These are phyloP conservation scores for Syngnathus acus DNA, from an alignment of 2,797 vertebrate genomes.

Conservation along the genomic window DNA sequence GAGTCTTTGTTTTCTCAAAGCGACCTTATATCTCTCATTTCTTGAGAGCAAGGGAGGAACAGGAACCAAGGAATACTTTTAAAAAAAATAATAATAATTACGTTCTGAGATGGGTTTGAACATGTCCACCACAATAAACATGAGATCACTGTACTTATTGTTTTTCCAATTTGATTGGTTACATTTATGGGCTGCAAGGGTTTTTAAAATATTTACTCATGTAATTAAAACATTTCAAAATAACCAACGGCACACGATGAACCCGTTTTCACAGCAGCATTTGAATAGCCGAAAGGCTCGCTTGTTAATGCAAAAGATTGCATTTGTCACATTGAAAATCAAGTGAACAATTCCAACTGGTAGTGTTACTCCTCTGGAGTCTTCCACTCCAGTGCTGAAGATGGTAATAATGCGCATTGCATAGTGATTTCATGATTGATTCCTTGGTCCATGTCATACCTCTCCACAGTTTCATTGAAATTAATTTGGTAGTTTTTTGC, in stretches of 20 bases:
- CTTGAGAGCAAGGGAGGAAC: background rate
- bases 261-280: background rate
- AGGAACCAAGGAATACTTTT: background rate
- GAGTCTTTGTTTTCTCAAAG: background rate
- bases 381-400: background rate
- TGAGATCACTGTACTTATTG: background rate
- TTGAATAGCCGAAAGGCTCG: background rate
- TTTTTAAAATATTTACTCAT: background rate
- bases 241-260: background rate
- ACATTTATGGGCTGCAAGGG: background rate
- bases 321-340: background rate
- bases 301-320: background rate
- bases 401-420: background rate
- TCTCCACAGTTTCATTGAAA: background rate
- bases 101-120: background rate
- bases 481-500: slow-evolving; percentile 1
- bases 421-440: background rate
- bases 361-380: no score
- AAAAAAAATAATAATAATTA: background rate
- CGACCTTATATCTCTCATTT: background rate
- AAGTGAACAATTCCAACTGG: background rate
- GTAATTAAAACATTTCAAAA: background rate
- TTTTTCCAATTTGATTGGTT: background rate
- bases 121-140: background rate
- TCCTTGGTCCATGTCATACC: background rate